These are phyloP conservation scores for Mesorhabditis sp. DNA, from an alignment of 2,888 invertebrate genomes.

Conservation along the genomic window DNA sequence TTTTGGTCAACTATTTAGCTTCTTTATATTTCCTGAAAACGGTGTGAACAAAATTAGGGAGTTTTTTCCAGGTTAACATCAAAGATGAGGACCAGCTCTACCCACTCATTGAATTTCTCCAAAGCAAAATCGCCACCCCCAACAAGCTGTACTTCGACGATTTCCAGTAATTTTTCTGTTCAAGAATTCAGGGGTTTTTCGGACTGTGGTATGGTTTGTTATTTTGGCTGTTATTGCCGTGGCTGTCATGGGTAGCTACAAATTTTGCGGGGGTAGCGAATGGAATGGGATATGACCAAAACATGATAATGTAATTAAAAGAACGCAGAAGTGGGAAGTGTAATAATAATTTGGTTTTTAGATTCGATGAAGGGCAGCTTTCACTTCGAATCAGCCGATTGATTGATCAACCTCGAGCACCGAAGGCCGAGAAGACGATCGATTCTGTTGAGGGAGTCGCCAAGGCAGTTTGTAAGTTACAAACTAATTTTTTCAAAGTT, in stretches of 20 bases:
- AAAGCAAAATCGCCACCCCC: slow-evolving; percentile 52
- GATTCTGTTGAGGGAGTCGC: slow-evolving; percentile 53
- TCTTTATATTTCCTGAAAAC: not conserved
- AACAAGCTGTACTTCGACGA: slow-evolving; percentile 55
- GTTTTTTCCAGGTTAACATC: slow-evolving; percentile 24
- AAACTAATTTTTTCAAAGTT: slow-evolving; percentile 7
- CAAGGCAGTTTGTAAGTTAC: slow-evolving; percentile 47
- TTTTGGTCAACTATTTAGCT: slow-evolving; percentile 1
- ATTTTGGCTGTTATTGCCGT: too few species aligned
- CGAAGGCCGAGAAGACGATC: slow-evolving; percentile 41
- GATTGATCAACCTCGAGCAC: slow-evolving; percentile 22
- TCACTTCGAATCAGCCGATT: slow-evolving; percentile 50
- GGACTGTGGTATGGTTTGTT: too few species aligned
- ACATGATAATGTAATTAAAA: too few species aligned
- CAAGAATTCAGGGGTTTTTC: too few species aligned
- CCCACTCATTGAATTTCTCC: slow-evolving; percentile 51
- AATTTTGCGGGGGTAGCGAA: too few species aligned
- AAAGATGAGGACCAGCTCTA: slow-evolving; percentile 45
- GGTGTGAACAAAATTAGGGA: not conserved
- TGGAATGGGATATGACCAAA: too few species aligned
- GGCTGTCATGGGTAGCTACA: too few species aligned
- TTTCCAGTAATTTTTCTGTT: slow-evolving; percentile 33
- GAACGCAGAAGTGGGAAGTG: too few species aligned
- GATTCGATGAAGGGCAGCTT: slow-evolving; percentile 41
- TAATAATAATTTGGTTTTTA: slow-evolving; percentile 10